Conservation (phyloP, 2,113 vertebrate genomes). For the Rhadina sibilatrix region DNA sequence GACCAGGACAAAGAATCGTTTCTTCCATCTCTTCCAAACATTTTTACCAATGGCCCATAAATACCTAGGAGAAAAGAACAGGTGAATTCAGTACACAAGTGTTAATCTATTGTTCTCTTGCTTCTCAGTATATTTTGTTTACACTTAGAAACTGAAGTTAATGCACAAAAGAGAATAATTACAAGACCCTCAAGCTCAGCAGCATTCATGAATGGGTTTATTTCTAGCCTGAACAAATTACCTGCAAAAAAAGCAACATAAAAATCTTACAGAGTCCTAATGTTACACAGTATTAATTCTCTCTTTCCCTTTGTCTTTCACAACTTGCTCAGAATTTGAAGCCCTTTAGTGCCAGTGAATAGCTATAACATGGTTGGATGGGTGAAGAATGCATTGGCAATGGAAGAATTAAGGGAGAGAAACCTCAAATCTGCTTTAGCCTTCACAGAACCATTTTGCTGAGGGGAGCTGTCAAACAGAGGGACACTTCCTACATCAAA, state of each 20-base stretch:
- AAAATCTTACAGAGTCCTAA: not conserved
- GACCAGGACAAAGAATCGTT: slow-evolving; percentile 96
- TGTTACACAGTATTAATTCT: not conserved
- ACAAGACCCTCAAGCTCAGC: not conserved
- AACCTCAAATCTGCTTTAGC: not conserved
- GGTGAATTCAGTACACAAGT: not conserved
- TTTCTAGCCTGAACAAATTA: not conserved
- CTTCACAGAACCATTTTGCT: not conserved
- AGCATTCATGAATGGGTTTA: not conserved
- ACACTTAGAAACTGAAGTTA: not conserved
- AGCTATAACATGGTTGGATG: not conserved
- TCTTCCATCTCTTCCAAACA: slow-evolving; percentile 99
- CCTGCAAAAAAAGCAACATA: not conserved
- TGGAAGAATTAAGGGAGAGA: not conserved
- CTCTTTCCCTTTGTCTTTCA: not conserved
- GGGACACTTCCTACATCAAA: not conserved
- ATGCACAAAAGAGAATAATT: not conserved
- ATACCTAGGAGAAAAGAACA: slow-evolving; percentile 79
- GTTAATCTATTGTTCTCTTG: not conserved
- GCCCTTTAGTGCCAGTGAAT: not conserved
- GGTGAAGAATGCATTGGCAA: not conserved
- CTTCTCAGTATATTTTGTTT: not conserved
- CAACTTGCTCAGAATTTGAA: not conserved
- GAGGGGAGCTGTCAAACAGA: not conserved
- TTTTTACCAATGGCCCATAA: slow-evolving; percentile 98